Evolutionary conservation across 2,797 vertebrate genomes (phyloP), one percentile per base, ranked within the genome.

Genomic region (Rhinella marina): DNA sequence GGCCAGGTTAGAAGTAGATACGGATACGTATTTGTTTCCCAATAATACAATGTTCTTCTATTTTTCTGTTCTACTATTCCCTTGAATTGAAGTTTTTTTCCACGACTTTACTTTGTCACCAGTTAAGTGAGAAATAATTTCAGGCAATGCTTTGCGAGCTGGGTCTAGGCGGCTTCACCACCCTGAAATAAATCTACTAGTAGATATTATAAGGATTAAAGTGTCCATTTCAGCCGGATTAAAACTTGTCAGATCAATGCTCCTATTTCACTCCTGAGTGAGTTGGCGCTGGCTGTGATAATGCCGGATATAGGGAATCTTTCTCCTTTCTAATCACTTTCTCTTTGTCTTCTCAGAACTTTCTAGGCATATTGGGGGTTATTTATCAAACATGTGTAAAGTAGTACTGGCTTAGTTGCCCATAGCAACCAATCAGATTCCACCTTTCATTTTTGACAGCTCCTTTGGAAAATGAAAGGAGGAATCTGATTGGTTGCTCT

Each of bases 181-280:
- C 4, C 29, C 59, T 62, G 79, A 16, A 81, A 81, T 81, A 81
- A n/a, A 81, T 81, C 79, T 81, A 48, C 32, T 25, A 68, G 19
- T 9, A 10, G 75, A 59, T 57, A 48, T 77, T 78, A 48, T 84
- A 50, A 57, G 82, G 82, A 84, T 84, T 84, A 73, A 84, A 57
- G 25, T 29, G 16, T 25, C 82, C 25, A 21, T 73, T 52, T 70
- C 48, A 84, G 66, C 66, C 14, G 82, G 66, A 84, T 84, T 84
- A 84, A 84, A 84, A 84, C 50, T 29, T 72, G 25, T 70, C 72
- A 84, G 73, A 70, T 84, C 66, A 84, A 70, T 56, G 48, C 50
- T 84, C 66, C 82, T 84, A 84, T 84, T 84, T 84, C 82, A 84
- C 66, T 70, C n/a, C 73, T 72, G 64, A 84, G 82, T 57, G 82